phyloP scores from a whole-genome alignment of 2,888 invertebrate genomes.

The Cerastis rubricosa region DNA sequence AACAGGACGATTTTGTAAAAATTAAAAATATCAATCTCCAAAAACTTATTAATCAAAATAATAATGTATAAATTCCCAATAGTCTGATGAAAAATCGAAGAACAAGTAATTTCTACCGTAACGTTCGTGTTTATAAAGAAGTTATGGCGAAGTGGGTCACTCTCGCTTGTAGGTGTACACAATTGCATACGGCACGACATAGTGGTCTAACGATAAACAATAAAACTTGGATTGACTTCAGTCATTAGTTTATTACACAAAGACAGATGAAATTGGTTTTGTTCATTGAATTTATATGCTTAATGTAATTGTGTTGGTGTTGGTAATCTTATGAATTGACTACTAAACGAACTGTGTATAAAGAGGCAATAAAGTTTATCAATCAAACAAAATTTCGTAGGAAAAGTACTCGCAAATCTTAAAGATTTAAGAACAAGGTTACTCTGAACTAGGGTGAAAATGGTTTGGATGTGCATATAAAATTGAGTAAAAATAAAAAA shows the following conservation, averaged over 20 bases:
- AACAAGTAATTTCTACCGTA: conserved; percentile 48
- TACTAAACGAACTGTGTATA: background rate
- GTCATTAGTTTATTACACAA: conserved; percentile 11
- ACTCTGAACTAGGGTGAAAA: too few relatives aligned
- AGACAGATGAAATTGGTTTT: conserved; percentile 13
- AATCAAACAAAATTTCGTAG: too few relatives aligned
- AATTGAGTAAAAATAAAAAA: too few relatives aligned
- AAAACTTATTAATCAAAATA: background rate
- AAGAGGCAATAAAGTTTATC: too few relatives aligned
- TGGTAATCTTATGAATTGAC: background rate
- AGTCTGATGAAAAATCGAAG: conserved; percentile 33
- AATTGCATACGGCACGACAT: conserved; percentile 59
- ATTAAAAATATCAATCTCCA: background rate
- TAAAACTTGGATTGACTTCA: conserved; percentile 19
- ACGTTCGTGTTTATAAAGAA: conserved; percentile 63
- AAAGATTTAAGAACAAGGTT: too few relatives aligned
- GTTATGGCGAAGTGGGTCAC: conserved; percentile 70
- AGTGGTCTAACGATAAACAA: conserved; percentile 17
- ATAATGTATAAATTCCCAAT: background rate
- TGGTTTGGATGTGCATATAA: too few relatives aligned
- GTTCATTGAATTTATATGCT: background rate
- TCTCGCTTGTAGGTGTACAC: conserved; percentile 55
- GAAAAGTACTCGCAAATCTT: too few relatives aligned
- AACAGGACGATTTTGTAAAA: background rate
- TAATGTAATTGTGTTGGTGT: background rate